Percentiles rank a stretch among this genome's conserved stretches.
These are phyloP conservation scores for Ommatoiulus sabulosus DNA, from an alignment of 2,888 invertebrate species.

Conservation along the genomic window DNA sequence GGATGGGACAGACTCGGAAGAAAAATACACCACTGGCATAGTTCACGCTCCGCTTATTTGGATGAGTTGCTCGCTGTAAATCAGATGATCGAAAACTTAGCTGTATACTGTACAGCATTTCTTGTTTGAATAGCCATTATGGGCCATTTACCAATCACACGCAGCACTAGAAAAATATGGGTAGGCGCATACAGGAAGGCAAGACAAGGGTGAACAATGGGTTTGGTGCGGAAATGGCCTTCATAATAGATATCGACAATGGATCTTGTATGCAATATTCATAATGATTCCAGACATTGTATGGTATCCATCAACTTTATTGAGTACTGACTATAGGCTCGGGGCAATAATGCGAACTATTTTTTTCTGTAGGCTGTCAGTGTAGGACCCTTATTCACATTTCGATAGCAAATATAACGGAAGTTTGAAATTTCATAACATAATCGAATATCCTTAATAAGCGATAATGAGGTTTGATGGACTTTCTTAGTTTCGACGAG, in stretches of 20 bases:
- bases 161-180: background rate
- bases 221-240: background rate
- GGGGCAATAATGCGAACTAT: background rate
- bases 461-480: conserved; percentile 2
- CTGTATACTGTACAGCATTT: background rate
- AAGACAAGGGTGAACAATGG: background rate
- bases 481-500: background rate
- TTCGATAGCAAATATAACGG: background rate
- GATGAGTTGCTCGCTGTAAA: background rate
- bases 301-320: background rate
- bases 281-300: conserved; percentile 9
- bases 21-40: background rate
- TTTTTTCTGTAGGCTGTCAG: background rate
- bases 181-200: background rate
- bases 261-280: conserved; percentile 1
- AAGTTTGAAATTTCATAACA: background rate
- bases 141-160: background rate
- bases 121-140: conserved; percentile 40
- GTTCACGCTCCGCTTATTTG: background rate
- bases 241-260: background rate
- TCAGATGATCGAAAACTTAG: conserved; percentile 17
- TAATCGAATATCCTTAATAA: background rate
- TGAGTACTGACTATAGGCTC: background rate
- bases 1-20: background rate
- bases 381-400: too few relatives aligned